Evolutionary conservation across 2,113 vertebrate species (phyloP), one percentile per base, ranked within the genome.

Genomic region (Otocyon megalotis): DNA sequence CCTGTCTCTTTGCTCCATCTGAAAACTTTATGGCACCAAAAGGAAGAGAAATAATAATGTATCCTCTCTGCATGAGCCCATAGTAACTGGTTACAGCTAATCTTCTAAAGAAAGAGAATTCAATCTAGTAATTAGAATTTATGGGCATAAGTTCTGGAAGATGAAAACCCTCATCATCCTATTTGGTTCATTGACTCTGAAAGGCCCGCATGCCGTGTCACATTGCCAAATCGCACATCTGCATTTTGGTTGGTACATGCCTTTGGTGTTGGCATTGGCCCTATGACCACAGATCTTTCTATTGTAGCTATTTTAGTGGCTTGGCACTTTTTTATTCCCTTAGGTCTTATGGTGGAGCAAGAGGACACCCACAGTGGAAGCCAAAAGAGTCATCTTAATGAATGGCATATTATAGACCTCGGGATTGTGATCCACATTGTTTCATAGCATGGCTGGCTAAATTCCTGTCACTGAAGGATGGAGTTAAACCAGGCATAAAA

Each of bases 271-370:
- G 98, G 98, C 98, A 97, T 98, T 98, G 98, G 97, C 97, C 96
- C 97, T 98, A 30, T 98, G 98, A 98, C 98, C 98, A 98, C 98
- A 99, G 85, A 87, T 92, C 83, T 97, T 98, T 98, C 98, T 98
- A 97, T 60, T 97, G 95, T 81, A 98, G 96, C 96, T 98, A 88
- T 98, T 98, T 97, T 96, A 97, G 98, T 98, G 98, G 98, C 86
- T 99, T 99, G 98, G 98, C 98, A 97, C 96, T 92, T 98, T 98
- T 88, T 30, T 95, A 91, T 97, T 97, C 97, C 98, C 98, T 97
- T 65, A 98, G 97, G 98, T 98, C 98, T 92, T 97, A 88, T 83
- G 96, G 98, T 96, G 98, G 97, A 97, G 97, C 96, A 96, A 98
- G 97, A 85, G 90, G 98, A 98, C 98, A 98, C 97, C 96, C 97